Base-by-base conservation (phyloP, 2,888 invertebrate genomes). In the Mimas tiliae region DNA sequence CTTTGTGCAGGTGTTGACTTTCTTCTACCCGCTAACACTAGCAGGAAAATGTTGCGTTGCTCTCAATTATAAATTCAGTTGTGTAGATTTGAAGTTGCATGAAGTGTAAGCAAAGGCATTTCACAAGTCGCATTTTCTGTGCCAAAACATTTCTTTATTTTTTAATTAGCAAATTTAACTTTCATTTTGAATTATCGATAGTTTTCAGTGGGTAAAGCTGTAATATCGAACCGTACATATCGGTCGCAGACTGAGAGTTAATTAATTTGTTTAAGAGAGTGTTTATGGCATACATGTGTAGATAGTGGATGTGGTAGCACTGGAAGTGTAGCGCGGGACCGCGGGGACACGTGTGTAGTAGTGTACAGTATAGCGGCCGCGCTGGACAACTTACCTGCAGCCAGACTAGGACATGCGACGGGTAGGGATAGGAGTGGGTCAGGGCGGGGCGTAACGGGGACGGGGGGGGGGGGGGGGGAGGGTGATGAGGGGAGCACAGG, bases 21-120 rank as follows among this genome's bases (percentile, higher is more conserved):
- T 91, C 90, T 89, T 87, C 92, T 89, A 89, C 88, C 88, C 88
- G 91, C 91, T 93, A 93, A 93, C 93, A 89, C 86, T 89, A 90
- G 93, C 93, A 93, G 90, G 91, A 92, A 93, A 93, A 93, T 93
- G 93, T 93, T 93, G 93, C 93, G 89, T 91, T 89, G 89, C 88
- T 90, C 87, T 88, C 83, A 82, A 83, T 83, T 86, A 81, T 84
- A 80, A 85, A 82, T 80, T 85, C 77, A 82, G 74, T 82, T 81
- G 74, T 78, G 81, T 82, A 80, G 83, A 74, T 69, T 75, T 81
- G 78, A 80, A 80, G 80, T 80, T 86, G 92, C 92, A 92, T 91
- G 91, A 86, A 81, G 81, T 87, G 85, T 83, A 84, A 80, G 80
- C 70, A 80, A 84, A 83, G 82, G 87, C 89, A 89, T 89, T 87